Evolutionary conservation across 2,888 invertebrate species (phyloP).

Genomic region (Bedellia somnulentella): DNA sequence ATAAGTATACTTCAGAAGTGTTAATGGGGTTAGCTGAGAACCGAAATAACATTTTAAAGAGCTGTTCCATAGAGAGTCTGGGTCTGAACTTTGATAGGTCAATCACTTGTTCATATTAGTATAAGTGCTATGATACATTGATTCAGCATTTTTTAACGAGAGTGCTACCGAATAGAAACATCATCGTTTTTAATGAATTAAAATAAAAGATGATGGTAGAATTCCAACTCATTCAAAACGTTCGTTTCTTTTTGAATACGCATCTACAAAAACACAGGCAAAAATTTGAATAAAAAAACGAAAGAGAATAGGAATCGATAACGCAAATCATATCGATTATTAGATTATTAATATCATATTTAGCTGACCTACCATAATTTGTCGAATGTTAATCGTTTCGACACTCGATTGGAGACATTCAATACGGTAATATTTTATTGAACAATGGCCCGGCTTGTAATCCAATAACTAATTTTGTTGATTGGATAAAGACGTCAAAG

Average conservation of each 20-base stretch:
- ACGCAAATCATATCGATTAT: slow-evolving; percentile 4
- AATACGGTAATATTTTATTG: slow-evolving; percentile 29
- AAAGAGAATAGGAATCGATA: background rate
- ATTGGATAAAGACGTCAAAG: slow-evolving; percentile 58
- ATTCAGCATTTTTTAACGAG: too few species aligned
- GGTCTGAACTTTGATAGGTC: too few species aligned
- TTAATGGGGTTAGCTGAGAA: slow-evolving; percentile 4
- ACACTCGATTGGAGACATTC: slow-evolving; percentile 20
- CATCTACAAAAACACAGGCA: background rate
- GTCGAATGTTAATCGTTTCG: slow-evolving; percentile 31
- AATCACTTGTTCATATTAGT: too few species aligned
- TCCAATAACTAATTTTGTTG: slow-evolving; percentile 40
- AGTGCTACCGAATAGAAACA: background rate
- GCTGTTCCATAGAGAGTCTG: too few species aligned
- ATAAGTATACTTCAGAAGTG: slow-evolving; percentile 7
- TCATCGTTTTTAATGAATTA: slow-evolving; percentile 4
- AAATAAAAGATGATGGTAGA: background rate
- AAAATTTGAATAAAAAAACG: background rate
- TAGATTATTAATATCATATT: slow-evolving; percentile 10
- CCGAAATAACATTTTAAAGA: background rate
- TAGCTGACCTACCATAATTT: slow-evolving; percentile 39
- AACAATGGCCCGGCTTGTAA: slow-evolving; percentile 27
- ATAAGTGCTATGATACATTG: too few species aligned
- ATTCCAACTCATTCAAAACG: background rate
- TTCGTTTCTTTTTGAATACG: background rate